Evolutionary conservation across 2,888 invertebrate genomes (phyloP), one percentile per base, ranked within the genome.

Genomic region (Hololepta plana): DNA sequence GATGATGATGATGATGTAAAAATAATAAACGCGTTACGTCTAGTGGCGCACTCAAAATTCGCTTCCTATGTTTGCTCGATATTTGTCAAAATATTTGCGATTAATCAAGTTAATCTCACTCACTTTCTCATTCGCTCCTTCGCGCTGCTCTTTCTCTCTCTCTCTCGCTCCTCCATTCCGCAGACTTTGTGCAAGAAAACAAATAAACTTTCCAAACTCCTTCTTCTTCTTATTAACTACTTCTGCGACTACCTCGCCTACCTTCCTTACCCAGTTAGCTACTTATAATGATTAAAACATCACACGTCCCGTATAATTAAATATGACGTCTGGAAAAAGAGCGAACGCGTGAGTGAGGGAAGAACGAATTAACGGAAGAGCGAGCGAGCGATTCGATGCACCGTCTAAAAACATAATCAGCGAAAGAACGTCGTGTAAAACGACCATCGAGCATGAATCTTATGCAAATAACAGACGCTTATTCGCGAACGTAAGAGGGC

Each of bases 41-140:
- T n/a, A n/a, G n/a, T n/a, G n/a, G n/a, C n/a, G n/a, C n/a, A n/a
- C n/a, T n/a, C n/a, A 30, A 30, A 15, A 24, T 15, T 22, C 20
- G 23, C 19, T 14, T 12, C 14, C 27, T 27, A 27, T 19, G 29
- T 25, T 20, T 23, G 26, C 17, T 8, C 32, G 41, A 48, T 49
- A 51, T 50, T 49, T 49, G 47, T 48, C 49, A 51, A 49, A 51
- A 52, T 51, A 52, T 52, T 52, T 52, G 50, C 47, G 44, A 51
- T 52, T 51, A 51, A 52, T 52, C 51, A 51, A 46, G 49, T 46
- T 49, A 49, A 49, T 51, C 48, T 43, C 41, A 40, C 43, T 22
- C 30, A 25, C 21, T 21, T 15, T 25, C 20, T 17, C 20, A 13
- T 23, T 13, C 14, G 13, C 21, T 22, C 12, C 14, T 12, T 21